Percentiles rank a stretch among this genome's conserved stretches.
phyloP scores from a whole-genome alignment of 2,113 vertebrate species.

The Phaethornis superciliosus region DNA sequence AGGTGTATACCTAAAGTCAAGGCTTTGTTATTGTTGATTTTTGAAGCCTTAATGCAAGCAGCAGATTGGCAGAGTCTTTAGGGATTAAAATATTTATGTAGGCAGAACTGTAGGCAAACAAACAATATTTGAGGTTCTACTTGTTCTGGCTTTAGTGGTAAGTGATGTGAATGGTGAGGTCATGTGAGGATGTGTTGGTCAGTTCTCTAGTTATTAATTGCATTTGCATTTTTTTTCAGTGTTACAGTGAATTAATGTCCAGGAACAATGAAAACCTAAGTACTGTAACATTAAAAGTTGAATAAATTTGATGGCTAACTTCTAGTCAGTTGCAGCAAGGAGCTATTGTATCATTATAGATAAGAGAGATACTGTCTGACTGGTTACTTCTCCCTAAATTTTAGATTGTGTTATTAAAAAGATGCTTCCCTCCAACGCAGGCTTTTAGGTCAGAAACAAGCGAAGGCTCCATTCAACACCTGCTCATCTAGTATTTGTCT shows the following conservation, averaged over 20 bases:
- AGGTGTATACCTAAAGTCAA: neutral
- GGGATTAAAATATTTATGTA: neutral
- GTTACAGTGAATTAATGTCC: neutral
- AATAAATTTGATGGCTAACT: neutral
- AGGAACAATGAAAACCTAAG: neutral
- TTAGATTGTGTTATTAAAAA: neutral
- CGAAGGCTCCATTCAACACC: neutral
- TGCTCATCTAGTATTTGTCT: neutral
- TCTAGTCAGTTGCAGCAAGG: neutral
- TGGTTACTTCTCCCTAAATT: neutral
- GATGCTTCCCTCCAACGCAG: neutral
- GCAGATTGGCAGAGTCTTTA: neutral
- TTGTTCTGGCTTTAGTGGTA: neutral
- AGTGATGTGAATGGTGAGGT: neutral
- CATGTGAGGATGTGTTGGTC: neutral
- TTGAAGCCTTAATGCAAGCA: neutral
- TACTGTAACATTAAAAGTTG: neutral
- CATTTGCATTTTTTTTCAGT: neutral
- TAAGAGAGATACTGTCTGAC: neutral
- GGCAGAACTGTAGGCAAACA: neutral
- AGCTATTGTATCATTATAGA: neutral
- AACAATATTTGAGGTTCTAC: neutral
- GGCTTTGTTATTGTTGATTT: neutral
- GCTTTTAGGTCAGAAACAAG: neutral
- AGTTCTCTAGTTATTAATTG: neutral